These are phyloP conservation scores for Melanotaenia parkinsoni DNA, from an alignment of 2,797 vertebrate species.

Conservation along the genomic window DNA sequence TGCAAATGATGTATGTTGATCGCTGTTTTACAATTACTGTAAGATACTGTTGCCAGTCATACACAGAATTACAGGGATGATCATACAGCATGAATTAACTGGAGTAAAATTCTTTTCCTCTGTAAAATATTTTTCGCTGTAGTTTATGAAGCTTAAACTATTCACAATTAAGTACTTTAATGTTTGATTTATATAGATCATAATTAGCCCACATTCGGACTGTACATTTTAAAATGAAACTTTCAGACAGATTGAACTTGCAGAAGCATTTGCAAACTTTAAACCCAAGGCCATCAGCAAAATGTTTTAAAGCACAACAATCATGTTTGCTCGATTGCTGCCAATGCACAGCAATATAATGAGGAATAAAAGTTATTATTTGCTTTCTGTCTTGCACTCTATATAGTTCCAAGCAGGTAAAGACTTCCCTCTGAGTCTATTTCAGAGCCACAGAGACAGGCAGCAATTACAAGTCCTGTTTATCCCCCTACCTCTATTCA, in stretches of 20 bases:
- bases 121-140: not conserved
- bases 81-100: not conserved
- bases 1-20: not conserved
- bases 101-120: not conserved
- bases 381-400: not conserved
- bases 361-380: conserved; percentile 6
- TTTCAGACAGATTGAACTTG: conserved; percentile 16
- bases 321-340: conserved; percentile 13
- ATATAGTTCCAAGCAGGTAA: conserved; percentile 33
- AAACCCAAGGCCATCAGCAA: not conserved
- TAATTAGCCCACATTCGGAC: not conserved
- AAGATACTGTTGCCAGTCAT: not conserved
- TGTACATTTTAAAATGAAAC: not conserved
- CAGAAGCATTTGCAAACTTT: conserved; percentile 23
- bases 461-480: conserved; percentile 67
- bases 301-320: conserved; percentile 9
- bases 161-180: not conserved
- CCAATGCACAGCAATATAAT: not conserved
- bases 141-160: not conserved
- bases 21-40: not conserved
- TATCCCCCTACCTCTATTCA: conserved; percentile 60
- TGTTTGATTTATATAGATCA: not conserved
- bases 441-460: conserved; percentile 60
- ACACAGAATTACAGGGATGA: not conserved
- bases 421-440: conserved; percentile 52